Conservation (phyloP, 2,113 vertebrate species). For the Sturnira hondurensis region DNA sequence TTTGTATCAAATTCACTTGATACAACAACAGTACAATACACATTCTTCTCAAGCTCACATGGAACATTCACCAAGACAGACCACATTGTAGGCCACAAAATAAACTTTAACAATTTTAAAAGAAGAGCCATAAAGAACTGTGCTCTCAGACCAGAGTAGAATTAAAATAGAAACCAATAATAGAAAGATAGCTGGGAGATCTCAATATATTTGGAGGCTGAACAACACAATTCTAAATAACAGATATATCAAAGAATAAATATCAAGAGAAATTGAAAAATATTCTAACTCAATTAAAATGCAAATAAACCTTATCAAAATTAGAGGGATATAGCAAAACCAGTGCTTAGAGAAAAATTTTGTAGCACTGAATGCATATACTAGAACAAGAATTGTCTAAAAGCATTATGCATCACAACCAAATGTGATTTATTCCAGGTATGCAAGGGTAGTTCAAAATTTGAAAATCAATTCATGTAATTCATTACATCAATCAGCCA, state of each 20-base stretch:
- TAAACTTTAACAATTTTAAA: not conserved
- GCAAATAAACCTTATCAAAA: not conserved
- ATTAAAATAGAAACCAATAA: not conserved
- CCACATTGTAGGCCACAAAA: not conserved
- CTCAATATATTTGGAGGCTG: not conserved
- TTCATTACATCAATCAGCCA: not conserved
- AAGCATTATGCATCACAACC: not conserved
- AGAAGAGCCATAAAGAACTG: not conserved
- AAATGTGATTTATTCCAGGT: not conserved
- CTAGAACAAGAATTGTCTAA: not conserved
- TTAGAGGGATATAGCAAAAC: not conserved
- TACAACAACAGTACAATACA: not conserved
- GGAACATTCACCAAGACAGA: not conserved
- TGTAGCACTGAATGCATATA: not conserved
- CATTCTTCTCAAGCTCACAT: not conserved
- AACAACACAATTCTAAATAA: not conserved
- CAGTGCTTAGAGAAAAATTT: not conserved
- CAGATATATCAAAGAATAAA: not conserved
- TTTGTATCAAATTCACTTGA: not conserved
- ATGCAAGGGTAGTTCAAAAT: not conserved
- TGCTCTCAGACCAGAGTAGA: not conserved
- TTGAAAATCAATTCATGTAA: not conserved
- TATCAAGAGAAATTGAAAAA: not conserved
- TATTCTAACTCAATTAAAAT: not conserved
- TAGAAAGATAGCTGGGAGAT: not conserved